These are phyloP conservation scores for Drosophila arawakana DNA, from an alignment of 1,140 invertebrate species.

Conservation along the genomic window DNA sequence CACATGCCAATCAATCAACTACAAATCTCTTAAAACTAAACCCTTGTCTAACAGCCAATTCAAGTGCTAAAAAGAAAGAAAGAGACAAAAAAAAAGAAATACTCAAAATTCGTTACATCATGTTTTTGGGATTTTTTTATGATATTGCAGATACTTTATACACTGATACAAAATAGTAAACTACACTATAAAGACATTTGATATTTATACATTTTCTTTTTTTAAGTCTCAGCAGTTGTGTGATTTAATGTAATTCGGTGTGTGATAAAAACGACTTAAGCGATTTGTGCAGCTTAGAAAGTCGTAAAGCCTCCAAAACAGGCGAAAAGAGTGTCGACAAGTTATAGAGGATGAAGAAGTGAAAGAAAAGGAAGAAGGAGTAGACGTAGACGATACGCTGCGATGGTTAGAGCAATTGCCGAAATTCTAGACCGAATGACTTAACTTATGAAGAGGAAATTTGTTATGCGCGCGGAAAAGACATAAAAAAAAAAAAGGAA, in stretches of 20 bases:
- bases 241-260: slow-evolving; percentile 28
- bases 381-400: background rate
- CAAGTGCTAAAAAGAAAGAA: background rate
- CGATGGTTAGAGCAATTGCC: slow-evolving; percentile 26
- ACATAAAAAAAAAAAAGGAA: slow-evolving; percentile 43
- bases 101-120: background rate
- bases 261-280: slow-evolving; percentile 47
- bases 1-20: background rate
- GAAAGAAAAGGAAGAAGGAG: background rate
- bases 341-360: background rate
- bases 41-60: background rate
- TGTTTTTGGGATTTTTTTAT: slow-evolving; percentile 11
- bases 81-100: background rate
- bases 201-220: background rate
- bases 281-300: slow-evolving; percentile 52
- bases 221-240: slow-evolving; percentile 24
- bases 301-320: slow-evolving; percentile 33
- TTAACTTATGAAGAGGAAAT: slow-evolving; percentile 51
- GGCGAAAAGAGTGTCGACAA: background rate
- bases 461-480: slow-evolving; percentile 34
- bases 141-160: slow-evolving; percentile 1
- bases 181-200: slow-evolving; percentile 3
- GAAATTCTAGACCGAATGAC: slow-evolving; percentile 34
- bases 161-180: slow-evolving; percentile 23
- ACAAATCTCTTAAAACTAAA: background rate